Evolutionary conservation across 2,113 vertebrate genomes (phyloP).

Genomic region (Myotis lucifugus): DNA sequence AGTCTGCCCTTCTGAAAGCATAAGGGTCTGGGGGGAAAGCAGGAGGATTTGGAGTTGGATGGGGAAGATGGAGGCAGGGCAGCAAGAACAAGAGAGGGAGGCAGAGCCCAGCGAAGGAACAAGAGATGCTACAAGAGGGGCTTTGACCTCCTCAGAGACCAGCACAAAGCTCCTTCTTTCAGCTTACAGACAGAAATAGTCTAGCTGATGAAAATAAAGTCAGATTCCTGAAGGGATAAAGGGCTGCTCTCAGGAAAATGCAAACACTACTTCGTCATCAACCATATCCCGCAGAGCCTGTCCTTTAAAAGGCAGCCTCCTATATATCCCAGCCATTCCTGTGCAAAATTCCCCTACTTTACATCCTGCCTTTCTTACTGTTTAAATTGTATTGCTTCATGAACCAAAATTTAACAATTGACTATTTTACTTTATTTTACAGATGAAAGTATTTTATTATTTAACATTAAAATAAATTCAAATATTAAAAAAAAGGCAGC

Average conservation of each 20-base stretch:
- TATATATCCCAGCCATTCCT: neutral
- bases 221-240: conserved; percentile 51
- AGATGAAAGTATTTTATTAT: neutral
- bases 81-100: neutral
- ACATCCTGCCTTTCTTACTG: neutral
- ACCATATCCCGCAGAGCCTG: conserved; percentile 33
- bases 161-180: neutral
- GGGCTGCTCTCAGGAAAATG: neutral
- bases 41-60: neutral
- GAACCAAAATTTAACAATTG: neutral
- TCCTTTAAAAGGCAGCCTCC: conserved; percentile 52
- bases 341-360: neutral
- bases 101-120: neutral
- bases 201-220: conserved; percentile 45
- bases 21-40: neutral
- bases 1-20: neutral
- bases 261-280: conserved; percentile 38
- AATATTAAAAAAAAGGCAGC: neutral
- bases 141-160: neutral
- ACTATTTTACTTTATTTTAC: neutral
- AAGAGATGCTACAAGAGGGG: neutral
- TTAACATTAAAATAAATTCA: neutral
- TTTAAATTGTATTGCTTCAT: neutral
- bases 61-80: neutral
- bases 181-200: conserved; percentile 37